Evolutionary conservation across 2,113 vertebrate species (phyloP), one percentile per base, ranked within the genome.

Genomic region (Clarias magur): DNA sequence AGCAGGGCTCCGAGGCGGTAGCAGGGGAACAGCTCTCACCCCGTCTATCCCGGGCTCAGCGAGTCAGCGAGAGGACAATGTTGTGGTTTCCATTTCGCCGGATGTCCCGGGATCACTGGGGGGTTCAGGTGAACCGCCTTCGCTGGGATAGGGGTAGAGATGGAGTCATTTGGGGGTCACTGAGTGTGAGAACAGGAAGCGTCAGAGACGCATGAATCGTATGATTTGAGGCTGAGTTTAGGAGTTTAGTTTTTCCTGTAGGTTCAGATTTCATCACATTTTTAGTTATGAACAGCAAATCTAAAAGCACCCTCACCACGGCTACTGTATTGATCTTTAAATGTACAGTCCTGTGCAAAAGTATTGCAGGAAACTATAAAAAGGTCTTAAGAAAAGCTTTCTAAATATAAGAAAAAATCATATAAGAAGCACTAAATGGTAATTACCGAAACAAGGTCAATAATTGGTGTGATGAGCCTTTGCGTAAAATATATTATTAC

Each of bases 11-110:
- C 8, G 15, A 75, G 27, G 54, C 62, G 67, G 84, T 53, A 57
- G 62, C 48, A 57, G 48, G 62, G 75, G 80, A 84, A 57, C 17
- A 56, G 68, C 67, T 86, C 72, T 85, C 84, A 89, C 84, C 89
- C 87, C 62, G 30, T 93, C 93, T 93, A 92, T 94, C 93, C 94
- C 93, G 91, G 93, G 93, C 91, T 60, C 79, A 62, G 89, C 93
- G 93, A 93, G 93, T 93, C 92, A 91, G 90, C 85, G 87, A 88
- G 93, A 90, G 94, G 91, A 94, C 92, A 91, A 91, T 94, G 92
- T 93, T 94, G 92, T 89, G 92, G 94, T 95, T 92, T 93, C 87
- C 84, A 83, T 92, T 85, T 92, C 90, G 91, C 89, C 86, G 90
- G 92, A 92, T 86, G 68, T 93, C 89, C 90, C 86, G 87, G 88